Evolutionary conservation across 1,140 invertebrate species (phyloP).

Genomic region (silkworm (Bombyx mori)): DNA sequence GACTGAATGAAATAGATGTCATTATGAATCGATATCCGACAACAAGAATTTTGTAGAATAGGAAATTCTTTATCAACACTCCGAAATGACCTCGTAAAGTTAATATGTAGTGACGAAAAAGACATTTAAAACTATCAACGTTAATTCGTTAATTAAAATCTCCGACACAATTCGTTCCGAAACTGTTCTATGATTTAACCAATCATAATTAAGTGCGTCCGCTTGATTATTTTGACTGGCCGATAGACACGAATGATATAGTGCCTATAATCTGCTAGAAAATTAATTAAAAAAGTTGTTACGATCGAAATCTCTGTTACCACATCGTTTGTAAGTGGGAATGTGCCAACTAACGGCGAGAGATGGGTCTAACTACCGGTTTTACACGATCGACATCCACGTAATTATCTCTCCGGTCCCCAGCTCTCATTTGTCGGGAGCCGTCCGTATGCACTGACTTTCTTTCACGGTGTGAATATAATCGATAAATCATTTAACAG

Average conservation of each 20-base stretch:
- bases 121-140: conserved; percentile 7
- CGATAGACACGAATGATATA: conserved; percentile 30
- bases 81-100: conserved; percentile 2
- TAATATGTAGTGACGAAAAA: conserved; percentile 7
- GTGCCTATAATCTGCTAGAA: conserved; percentile 49
- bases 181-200: conserved; percentile 18
- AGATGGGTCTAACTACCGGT: conserved; percentile 57
- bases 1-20: too few relatives aligned
- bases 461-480: conserved; percentile 8
- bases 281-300: conserved; percentile 58
- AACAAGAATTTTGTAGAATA: too few relatives aligned
- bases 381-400: conserved; percentile 43
- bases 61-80: neutral
- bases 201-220: conserved; percentile 21
- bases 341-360: conserved; percentile 48
- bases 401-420: conserved; percentile 36
- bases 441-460: conserved; percentile 7
- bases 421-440: conserved; percentile 40
- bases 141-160: conserved; percentile 20
- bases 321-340: conserved; percentile 40
- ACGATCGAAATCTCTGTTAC: conserved; percentile 54
- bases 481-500: conserved; percentile 1
- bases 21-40: too few relatives aligned
- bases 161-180: conserved; percentile 2
- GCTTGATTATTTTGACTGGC: conserved; percentile 17